Evolutionary conservation across 2,888 invertebrate species (phyloP), one percentile per base, ranked within the genome.

Genomic region (Cataglyphis albicans): DNA sequence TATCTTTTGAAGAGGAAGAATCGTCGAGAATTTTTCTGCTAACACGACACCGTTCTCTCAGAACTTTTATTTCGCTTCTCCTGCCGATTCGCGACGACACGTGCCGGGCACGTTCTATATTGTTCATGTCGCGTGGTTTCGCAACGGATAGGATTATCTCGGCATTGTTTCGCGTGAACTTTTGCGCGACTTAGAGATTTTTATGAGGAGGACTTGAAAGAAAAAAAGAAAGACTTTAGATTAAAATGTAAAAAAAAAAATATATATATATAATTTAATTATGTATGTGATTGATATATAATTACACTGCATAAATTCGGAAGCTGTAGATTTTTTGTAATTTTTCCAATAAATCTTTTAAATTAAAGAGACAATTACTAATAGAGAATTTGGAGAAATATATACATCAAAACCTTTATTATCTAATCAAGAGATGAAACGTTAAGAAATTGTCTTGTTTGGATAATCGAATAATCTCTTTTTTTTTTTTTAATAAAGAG

Each of bases 91-190:
- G 55, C 63, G 52, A 65, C 63, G 78, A 70, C 78, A 80, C 78
- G 78, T 70, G 78, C 78, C 70, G 25, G 44, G 70, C 59, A 59
- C 44, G 78, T 68, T 80, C 68, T 35, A 70, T 80, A 76, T 65
- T 65, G 65, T 38, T 65, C 29, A 9, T 65, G 55, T 65, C 76
- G 59, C 57, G 44, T 48, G 70, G 41, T 65, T 52, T 52, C 65
- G 68, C 68, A 32, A 48, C 32, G 48, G 59, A 35, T 70, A 80
- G 35, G 70, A 21, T 65, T 76, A 76, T 29, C 2, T 57, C 41
- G 41, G 57, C 21, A 52, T 67, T 68, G 78, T 78, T 78, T 78
- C 57, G 35, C 48, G 48, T 15, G 21, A 74, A 74, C 63, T 74
- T 73, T 29, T 2, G 48, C 48, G 41, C n/a, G 35, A 64, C 52